These are phyloP conservation scores for Cydia amplana DNA, from an alignment of 1,140 invertebrate genomes.

Conservation along the genomic window DNA sequence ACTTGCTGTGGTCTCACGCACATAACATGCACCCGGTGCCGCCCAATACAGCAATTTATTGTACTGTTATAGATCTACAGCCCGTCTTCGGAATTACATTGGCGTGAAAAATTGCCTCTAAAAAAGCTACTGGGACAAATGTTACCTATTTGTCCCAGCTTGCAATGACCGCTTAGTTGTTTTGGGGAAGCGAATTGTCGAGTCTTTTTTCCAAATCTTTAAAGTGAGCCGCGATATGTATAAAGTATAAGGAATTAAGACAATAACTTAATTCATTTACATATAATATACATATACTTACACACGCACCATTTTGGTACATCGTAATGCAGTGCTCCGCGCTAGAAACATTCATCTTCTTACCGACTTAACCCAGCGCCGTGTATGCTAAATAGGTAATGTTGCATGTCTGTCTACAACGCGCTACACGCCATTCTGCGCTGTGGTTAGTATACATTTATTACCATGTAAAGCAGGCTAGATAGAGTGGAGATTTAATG, in stretches of 20 bases:
- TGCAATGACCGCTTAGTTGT: not conserved
- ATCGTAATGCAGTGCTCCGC: constrained; percentile 14
- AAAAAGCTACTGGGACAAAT: constrained; percentile 32
- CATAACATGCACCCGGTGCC: constrained; percentile 55
- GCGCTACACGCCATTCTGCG: constrained; percentile 19
- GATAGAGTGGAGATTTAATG: constrained; percentile 18
- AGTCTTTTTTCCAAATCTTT: not conserved
- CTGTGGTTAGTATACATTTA: constrained; percentile 22
- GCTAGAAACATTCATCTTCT: constrained; percentile 26
- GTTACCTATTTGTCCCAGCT: too few relatives aligned
- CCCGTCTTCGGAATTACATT: constrained; percentile 50
- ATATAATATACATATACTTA: not conserved
- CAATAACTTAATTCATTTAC: too few relatives aligned
- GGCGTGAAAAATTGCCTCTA: constrained; percentile 36
- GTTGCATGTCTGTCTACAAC: constrained; percentile 29
- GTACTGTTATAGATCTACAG: constrained; percentile 57
- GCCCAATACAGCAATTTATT: constrained; percentile 60
- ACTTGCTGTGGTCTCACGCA: constrained; percentile 53
- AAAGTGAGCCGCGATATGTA: not conserved
- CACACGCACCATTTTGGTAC: not conserved
- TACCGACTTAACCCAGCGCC: constrained; percentile 28
- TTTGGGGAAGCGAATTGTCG: not conserved
- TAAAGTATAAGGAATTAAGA: too few relatives aligned
- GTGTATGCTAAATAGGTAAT: constrained; percentile 24
- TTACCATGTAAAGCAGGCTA: constrained; percentile 19